Evolutionary conservation across 1,140 invertebrate genomes (phyloP), one percentile per base, ranked within the genome.

Genomic region (Drosophila suzukii): DNA sequence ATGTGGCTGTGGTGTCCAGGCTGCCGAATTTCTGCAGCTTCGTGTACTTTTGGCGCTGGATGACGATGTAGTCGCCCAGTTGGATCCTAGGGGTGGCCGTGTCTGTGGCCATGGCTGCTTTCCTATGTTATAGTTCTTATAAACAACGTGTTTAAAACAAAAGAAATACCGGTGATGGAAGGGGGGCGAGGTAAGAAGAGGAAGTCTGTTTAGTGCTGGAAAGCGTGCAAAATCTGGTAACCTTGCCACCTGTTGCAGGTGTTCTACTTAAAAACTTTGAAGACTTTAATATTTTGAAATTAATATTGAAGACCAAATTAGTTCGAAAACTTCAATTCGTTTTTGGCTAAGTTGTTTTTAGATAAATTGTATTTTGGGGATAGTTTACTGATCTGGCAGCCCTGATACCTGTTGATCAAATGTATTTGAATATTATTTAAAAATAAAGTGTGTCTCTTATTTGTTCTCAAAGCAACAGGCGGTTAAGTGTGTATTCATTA

Each of bases 11-110:
- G 7, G 95, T 94, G 62, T 94, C 94, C 11, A 94, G 78, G 54
- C 94, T 94, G 58, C 93, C 93, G 50, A 96, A 94, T 91, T 96
- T 96, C 71, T 96, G 95, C 12, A 97, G 83, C 89, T 97, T 97
- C 61, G 94, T 96, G 80, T 95, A 97, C 70, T 94, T 95, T 75
- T 96, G 95, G 66, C 95, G 94, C 91, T 97, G 95, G 34, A 97
- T 94, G 68, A 97, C 93, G 27, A 97, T 94, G 79, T 96, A 95
- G 74, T 95, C 94, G 8, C 96, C 96, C n/a, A 94, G 60, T 65
- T 92, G 93, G 44, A 96, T 88, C 6, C 32, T 65, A 10, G 75
- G 63, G 13, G 30, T 62, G 6, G 32, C 24, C 36, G 12, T 10
- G 20, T 60, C 44, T 13, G 24, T 75, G 38, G 50, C 32, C 76